Evolutionary conservation across 2,888 invertebrate genomes (phyloP).

Genomic region (Drosophila sordidula): DNA sequence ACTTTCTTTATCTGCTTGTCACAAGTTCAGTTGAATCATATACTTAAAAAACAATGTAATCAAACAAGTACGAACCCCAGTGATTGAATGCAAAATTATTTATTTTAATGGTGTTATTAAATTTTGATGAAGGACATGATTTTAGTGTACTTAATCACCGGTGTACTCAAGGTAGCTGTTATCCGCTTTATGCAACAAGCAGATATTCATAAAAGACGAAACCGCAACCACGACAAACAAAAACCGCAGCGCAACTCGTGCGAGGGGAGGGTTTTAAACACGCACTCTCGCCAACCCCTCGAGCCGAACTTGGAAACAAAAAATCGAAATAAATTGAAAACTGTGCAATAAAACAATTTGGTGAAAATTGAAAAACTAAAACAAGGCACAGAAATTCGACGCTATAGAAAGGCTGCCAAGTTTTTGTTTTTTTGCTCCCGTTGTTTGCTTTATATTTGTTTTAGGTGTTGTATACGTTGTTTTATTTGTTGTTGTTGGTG

Average conservation of each 20-base stretch:
- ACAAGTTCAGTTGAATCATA: no score
- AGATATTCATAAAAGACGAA: constrained; percentile 35
- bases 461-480: constrained; percentile 17
- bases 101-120: not conserved
- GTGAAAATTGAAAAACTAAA: constrained; percentile 54
- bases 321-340: constrained; percentile 54
- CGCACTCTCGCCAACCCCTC: not conserved
- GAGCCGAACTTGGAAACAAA: constrained; percentile 22
- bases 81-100: no score
- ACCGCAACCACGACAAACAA: constrained; percentile 65
- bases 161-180: no score
- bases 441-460: constrained; percentile 41
- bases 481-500: constrained; percentile 14
- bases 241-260: constrained; percentile 56
- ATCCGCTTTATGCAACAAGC: constrained; percentile 39
- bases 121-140: not conserved
- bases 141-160: constrained; percentile 8
- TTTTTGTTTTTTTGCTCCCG: constrained; percentile 21
- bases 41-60: no score
- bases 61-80: no score
- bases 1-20: no score
- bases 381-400: constrained; percentile 33
- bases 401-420: constrained; percentile 68
- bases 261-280: constrained; percentile 20
- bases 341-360: constrained; percentile 44